phyloP scores from a whole-genome alignment of 2,113 vertebrate species.

The Pterocles burchelli region DNA sequence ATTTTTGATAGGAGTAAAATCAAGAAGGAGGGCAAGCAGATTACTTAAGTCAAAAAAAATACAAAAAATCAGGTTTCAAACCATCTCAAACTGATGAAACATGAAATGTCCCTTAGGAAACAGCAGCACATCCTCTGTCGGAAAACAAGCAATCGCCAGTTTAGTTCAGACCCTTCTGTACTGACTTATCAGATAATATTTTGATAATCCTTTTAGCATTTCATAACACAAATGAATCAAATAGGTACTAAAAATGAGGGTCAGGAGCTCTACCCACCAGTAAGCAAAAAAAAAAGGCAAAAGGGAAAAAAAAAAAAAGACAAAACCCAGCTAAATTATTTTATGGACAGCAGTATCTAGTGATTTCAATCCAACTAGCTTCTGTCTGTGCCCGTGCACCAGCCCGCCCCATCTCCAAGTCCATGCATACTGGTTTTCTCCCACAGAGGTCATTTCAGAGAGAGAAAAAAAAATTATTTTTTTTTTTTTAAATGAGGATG shows the following conservation, averaged over 20 bases:
- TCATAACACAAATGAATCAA: background rate
- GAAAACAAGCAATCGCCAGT: background rate
- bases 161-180: background rate
- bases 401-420: fast-evolving
- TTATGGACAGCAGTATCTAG: background rate
- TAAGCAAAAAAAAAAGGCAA: background rate
- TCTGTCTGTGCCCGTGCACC: background rate
- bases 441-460: background rate
- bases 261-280: background rate
- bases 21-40: background rate
- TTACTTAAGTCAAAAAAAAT: background rate
- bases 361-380: background rate
- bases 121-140: background rate
- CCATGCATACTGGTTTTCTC: background rate
- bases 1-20: background rate
- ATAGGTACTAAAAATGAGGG: background rate
- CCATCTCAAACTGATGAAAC: background rate
- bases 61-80: background rate
- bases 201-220: background rate
- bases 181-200: background rate
- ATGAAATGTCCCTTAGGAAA: background rate
- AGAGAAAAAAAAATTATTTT: background rate
- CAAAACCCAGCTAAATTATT: background rate
- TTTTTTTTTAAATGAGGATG: background rate
- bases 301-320: background rate